Percentiles rank a stretch among this genome's conserved stretches.
These are phyloP conservation scores for Bruchidius siliquastri DNA, from an alignment of 2,888 invertebrate genomes.

Conservation along the genomic window DNA sequence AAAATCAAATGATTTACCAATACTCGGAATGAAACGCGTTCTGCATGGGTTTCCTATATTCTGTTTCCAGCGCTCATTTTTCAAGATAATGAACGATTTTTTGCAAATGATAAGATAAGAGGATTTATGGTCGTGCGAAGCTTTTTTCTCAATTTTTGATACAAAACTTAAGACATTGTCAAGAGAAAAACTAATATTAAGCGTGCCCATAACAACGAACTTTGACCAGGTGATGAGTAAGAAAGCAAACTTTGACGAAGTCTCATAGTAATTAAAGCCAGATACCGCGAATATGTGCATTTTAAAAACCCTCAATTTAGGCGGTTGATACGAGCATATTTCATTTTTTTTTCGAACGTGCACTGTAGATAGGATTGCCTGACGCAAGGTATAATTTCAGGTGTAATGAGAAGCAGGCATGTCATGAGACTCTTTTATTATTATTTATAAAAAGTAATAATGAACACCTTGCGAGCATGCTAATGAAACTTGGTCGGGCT, in stretches of 20 bases:
- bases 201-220: too few relatives aligned
- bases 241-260: not conserved
- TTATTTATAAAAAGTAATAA: not conserved
- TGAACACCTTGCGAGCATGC: not conserved
- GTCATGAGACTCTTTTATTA: not conserved
- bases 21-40: too few relatives aligned
- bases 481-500: not conserved
- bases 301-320: not conserved
- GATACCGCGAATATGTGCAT: not conserved
- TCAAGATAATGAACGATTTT: too few relatives aligned
- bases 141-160: too few relatives aligned
- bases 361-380: not conserved
- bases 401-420: not conserved
- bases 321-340: not conserved
- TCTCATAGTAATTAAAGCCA: not conserved
- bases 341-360: not conserved
- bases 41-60: too few relatives aligned
- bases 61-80: too few relatives aligned
- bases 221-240: too few relatives aligned
- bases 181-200: too few relatives aligned
- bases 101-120: too few relatives aligned
- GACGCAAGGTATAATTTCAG: not conserved
- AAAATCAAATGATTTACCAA: too few relatives aligned
- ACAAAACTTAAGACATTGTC: too few relatives aligned
- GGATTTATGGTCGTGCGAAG: too few relatives aligned